phyloP scores from a whole-genome alignment of 2,797 vertebrate species.

The Tragopan temminckii region DNA sequence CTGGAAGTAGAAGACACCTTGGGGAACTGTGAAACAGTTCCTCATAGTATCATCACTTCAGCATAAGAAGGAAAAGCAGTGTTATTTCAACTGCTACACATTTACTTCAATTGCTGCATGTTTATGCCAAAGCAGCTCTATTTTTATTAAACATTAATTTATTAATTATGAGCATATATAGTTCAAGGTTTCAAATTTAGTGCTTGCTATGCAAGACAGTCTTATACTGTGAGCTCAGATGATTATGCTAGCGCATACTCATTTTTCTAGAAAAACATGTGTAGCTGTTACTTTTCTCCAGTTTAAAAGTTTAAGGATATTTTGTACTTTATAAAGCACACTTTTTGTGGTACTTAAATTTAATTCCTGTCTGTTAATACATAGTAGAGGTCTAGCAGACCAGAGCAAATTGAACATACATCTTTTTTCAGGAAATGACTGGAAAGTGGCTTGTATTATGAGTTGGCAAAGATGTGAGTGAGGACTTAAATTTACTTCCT shows the following conservation, averaged over 20 bases:
- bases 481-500: not conserved
- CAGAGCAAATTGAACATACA: not conserved
- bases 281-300: not conserved
- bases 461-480: not conserved
- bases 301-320: not conserved
- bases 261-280: not conserved
- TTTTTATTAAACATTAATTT: not conserved
- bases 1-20: not conserved
- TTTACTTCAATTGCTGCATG: not conserved
- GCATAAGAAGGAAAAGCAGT: fast-evolving
- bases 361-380: not conserved
- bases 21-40: not conserved
- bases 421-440: conserved; percentile 4
- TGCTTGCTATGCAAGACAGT: not conserved
- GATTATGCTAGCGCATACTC: not conserved
- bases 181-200: not conserved
- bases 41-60: not conserved
- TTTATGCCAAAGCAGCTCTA: not conserved
- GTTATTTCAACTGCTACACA: not conserved
- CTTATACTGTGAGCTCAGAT: not conserved
- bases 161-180: not conserved
- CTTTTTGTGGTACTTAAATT: not conserved
- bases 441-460: not conserved
- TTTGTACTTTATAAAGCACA: not conserved
- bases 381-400: not conserved